Base-by-base conservation (phyloP, 2,797 vertebrate species). In the Centropyge bicolor region DNA sequence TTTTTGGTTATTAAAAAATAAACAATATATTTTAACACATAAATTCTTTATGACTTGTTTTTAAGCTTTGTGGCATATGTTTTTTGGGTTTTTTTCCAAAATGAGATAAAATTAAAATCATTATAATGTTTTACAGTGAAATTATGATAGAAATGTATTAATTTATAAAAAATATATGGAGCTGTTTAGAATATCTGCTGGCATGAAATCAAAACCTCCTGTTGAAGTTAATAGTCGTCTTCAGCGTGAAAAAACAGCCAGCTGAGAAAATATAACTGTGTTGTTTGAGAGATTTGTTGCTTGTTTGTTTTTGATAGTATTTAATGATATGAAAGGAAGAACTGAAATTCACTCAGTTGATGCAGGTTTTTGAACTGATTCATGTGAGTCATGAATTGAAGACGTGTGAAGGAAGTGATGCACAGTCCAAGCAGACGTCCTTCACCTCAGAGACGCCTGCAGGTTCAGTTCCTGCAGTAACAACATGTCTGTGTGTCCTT, bases 381-480 rank as follows among this genome's bases (percentile, higher is more conserved):
- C 9, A 13, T 46, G 27, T n/a, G 40, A 27, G 17, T 54, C 17
- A 12, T 8, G 36, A 31, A 43, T 1, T 12, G 5, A 64, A 22
- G n/a, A 35, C 14, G 17, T 49, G 36, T 72, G 0, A 64, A 7
- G 24, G 19, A 6, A 19, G 7, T 1, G 22, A 41, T 3, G 12
- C 19, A 31, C 36, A 13, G 31, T 31, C n/a, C 20, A 3, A 48
- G 1, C 6, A 3, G 6, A 66, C 8, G 48, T n/a, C 41, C 9
- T 55, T 41, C 2, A 2, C n/a, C 40, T 45, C 14, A 49, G 49
- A 41, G 43, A 8, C 0, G 0, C 13, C 27, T 36, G 56, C 0
- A 69, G 38, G 38, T 40, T 81, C 69, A 49, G 14, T 59, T 24
- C 19, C 54, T 36, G 74, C 72, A 70, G 72, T 3, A 62, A 43